phyloP scores from a whole-genome alignment of 2,888 invertebrate genomes.

The Idaea straminata region DNA sequence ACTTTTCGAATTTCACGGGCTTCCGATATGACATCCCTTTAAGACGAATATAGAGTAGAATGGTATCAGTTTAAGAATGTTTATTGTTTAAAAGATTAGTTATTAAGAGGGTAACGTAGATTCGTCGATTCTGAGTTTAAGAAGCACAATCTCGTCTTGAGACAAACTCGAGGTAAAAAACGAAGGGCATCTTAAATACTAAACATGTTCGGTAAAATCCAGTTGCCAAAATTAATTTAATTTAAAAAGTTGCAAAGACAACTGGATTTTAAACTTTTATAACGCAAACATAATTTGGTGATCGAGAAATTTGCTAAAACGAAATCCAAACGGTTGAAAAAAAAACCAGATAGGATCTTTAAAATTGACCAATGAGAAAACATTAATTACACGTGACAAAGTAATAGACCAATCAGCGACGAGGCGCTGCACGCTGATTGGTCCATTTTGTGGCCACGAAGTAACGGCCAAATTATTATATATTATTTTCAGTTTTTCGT shows the following conservation, averaged over 20 bases:
- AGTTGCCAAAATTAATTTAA: not conserved
- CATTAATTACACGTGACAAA: not conserved
- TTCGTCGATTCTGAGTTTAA: not conserved
- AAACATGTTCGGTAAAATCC: not conserved
- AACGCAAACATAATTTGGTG: not conserved
- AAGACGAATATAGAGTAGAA: not conserved
- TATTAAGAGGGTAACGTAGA: not conserved
- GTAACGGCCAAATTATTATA: not conserved
- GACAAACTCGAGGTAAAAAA: conserved; percentile 12
- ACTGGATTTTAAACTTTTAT: not conserved
- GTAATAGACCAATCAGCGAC: not conserved
- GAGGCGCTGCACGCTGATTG: not conserved
- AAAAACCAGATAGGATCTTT: not conserved
- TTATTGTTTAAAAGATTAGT: not conserved
- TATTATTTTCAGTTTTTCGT: too few species aligned
- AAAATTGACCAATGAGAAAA: not conserved
- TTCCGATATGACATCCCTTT: not conserved
- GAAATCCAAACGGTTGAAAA: not conserved
- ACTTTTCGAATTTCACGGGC: not conserved
- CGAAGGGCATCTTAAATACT: not conserved
- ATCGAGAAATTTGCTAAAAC: not conserved
- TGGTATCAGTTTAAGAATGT: not conserved
- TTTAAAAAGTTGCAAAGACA: not conserved
- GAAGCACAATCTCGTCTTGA: not conserved
- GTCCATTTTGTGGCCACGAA: not conserved